Base-by-base conservation (phyloP, 2,888 invertebrate species). In the Dynastes maya region DNA sequence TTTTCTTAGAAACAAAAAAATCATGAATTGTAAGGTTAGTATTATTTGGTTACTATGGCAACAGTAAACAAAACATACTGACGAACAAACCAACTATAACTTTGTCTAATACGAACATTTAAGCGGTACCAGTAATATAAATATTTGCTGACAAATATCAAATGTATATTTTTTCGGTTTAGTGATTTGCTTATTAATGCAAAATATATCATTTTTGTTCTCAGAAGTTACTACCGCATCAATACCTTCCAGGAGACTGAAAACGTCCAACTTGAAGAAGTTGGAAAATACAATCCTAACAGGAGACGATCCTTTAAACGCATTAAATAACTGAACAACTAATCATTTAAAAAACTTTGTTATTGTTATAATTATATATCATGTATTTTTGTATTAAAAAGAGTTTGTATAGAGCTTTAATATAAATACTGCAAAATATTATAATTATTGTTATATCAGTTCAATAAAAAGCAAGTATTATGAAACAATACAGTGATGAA, bases 261-360 rank as follows among this genome's bases (percentile, higher is more conserved):
- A 85, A 80, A 72, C 81, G 5, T 80, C 81, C 32, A 81, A 53
- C 49, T 76, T 86, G 32, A 85, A 84, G 68, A 86, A 86, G 80
- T 81, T 87, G 75, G 85, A 86, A 79, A 87, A 86, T 80, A 83
- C 83, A 32, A 83, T 84, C 80, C 82, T 83, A 1, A 81, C 82
- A 22, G 64, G 40, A 27, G 75, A 76, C 40, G 87, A 87, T 83
- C 87, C 87, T 16, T 79, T 87, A 58, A 81, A 80, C 77, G 77
- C 79, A 37, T 81, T 82, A 72, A 75, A 79, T 32, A 70, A 80
- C 16, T 77, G 53, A 76, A 53, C 58, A 72, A 27, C 8, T 72
- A 37, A 72, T 58, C 45, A 29, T 40, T 58, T 40, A 58, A 72
- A n/a, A 40, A 72, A 58, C 37, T 37, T 58, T 72, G 58, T 72